Percentiles rank a stretch among this genome's conserved stretches.
Evolutionary conservation across 2,888 invertebrate genomes (phyloP).

Genomic region (Drosophila siamana): DNA sequence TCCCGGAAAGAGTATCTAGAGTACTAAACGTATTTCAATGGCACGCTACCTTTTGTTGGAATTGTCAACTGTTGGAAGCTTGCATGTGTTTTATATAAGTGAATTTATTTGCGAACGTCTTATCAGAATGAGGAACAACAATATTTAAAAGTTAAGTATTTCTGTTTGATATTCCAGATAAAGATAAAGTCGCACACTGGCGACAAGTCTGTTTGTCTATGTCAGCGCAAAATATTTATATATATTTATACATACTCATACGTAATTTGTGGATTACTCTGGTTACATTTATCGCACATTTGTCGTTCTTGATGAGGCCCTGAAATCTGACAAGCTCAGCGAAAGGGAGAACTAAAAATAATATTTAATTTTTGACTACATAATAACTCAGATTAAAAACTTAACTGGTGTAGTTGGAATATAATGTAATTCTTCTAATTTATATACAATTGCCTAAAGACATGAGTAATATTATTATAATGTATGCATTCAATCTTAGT

Average conservation of each 20-base stretch:
- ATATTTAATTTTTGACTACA: neutral
- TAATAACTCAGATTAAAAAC: neutral
- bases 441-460: too few species aligned
- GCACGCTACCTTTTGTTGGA: conserved; percentile 23
- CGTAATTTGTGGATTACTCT: conserved; percentile 31
- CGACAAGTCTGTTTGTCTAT: conserved; percentile 47
- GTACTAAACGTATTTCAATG: conserved; percentile 13
- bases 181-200: conserved; percentile 6
- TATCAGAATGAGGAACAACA: conserved; percentile 36
- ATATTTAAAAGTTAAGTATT: conserved; percentile 24
- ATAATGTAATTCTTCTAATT: too few species aligned
- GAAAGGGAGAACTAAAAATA: neutral
- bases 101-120: conserved; percentile 28
- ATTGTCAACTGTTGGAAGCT: conserved; percentile 4
- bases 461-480: too few species aligned
- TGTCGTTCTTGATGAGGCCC: neutral
- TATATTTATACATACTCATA: conserved; percentile 2
- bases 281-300: conserved; percentile 11
- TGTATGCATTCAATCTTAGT: neutral
- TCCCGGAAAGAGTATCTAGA: conserved; percentile 4
- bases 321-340: conserved; percentile 28
- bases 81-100: conserved; percentile 43
- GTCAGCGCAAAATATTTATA: conserved; percentile 40
- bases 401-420: too few species aligned
- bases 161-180: conserved; percentile 49